Conservation (phyloP, 2,113 vertebrate genomes). For the Sceloporus undulatus region DNA sequence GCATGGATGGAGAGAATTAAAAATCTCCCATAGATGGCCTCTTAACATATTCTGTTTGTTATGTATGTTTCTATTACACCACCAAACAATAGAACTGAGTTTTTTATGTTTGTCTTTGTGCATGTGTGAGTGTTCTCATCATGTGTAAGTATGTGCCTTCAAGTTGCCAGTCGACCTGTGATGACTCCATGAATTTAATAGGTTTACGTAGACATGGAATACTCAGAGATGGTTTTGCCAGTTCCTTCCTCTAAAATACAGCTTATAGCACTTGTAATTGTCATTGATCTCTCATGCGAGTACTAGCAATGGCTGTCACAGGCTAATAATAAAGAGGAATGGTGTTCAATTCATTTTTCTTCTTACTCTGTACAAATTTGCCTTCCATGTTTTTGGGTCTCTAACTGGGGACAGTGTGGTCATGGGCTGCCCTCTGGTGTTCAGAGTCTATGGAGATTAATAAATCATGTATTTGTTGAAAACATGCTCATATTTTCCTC, state of each 20-base stretch:
- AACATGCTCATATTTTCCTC: background rate
- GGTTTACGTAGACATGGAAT: no score
- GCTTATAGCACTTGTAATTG: no score
- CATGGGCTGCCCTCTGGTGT: slow-evolving; percentile 34
- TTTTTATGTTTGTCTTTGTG: background rate
- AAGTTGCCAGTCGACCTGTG: no score
- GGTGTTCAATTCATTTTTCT: background rate
- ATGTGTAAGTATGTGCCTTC: no score
- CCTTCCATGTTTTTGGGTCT: background rate
- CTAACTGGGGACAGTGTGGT: background rate
- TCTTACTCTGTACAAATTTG: background rate
- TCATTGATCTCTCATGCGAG: no score
- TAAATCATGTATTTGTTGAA: background rate
- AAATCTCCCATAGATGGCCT: no score
- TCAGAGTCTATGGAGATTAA: slow-evolving; percentile 1
- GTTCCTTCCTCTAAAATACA: no score
- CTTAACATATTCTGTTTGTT: no score
- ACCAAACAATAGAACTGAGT: background rate
- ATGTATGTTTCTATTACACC: no score
- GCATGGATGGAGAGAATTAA: no score
- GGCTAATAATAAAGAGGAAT: background rate
- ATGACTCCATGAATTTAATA: no score
- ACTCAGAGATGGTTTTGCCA: no score
- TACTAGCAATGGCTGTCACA: background rate
- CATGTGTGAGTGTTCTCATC: background rate